These are phyloP conservation scores for Epistrophella euchroma DNA, from an alignment of 2,888 invertebrate genomes.

Conservation along the genomic window DNA sequence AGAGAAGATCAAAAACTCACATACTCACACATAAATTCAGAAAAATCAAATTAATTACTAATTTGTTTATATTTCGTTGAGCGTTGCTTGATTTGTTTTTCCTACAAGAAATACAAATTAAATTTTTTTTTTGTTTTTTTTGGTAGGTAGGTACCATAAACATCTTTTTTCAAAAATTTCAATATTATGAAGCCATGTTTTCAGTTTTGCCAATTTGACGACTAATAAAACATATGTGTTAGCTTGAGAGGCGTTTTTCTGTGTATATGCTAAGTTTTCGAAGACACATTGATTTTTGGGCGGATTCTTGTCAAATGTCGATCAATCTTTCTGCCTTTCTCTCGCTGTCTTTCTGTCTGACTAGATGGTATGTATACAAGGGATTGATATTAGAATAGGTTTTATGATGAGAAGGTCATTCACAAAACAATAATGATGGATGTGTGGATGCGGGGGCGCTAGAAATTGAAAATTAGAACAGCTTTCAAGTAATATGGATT, in stretches of 20 bases:
- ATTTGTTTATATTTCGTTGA: conserved; percentile 68
- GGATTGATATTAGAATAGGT: conserved; percentile 34
- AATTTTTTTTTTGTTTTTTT: conserved; percentile 3
- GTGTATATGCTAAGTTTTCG: not conserved
- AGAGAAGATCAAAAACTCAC: not conserved
- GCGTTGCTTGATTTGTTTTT: conserved; percentile 57
- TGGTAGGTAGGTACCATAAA: not conserved
- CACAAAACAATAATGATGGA: conserved; percentile 33
- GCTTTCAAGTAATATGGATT: not conserved
- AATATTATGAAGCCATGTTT: conserved; percentile 25
- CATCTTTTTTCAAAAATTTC: not conserved
- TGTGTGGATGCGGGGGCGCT: not conserved
- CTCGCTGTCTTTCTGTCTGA: conserved; percentile 17
- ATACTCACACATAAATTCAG: not conserved
- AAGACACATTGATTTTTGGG: conserved; percentile 11
- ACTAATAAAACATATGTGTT: conserved; percentile 51
- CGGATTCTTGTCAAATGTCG: conserved; percentile 60
- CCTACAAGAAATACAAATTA: conserved; percentile 38
- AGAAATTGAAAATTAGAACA: conserved; percentile 47
- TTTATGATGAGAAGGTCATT: conserved; percentile 65
- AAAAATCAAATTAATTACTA: conserved; percentile 67
- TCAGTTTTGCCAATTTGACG: conserved; percentile 49
- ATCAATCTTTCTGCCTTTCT: conserved; percentile 46
- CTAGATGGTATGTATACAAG: conserved; percentile 35
- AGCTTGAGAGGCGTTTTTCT: conserved; percentile 10